phyloP scores from a whole-genome alignment of 2,888 invertebrate species.

The Macaria notata region DNA sequence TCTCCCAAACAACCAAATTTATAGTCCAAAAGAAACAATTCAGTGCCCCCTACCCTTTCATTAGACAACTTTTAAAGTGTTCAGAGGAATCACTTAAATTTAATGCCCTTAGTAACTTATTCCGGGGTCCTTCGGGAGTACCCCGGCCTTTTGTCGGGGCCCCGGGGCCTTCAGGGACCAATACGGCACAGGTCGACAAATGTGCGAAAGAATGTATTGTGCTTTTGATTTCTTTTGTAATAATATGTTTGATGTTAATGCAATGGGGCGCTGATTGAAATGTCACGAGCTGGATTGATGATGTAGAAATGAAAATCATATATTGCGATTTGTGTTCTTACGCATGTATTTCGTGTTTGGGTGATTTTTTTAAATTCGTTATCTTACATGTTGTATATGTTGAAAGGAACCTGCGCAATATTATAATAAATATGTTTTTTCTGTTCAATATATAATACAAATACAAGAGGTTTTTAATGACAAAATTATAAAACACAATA shows the following conservation, averaged over 20 bases:
- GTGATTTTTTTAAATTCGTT: too few species aligned
- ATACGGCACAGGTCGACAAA: conserved; percentile 32
- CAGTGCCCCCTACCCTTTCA: conserved; percentile 25
- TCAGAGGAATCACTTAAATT: conserved; percentile 73
- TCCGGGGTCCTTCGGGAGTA: conserved; percentile 45
- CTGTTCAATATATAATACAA: too few species aligned
- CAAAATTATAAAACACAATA: too few species aligned
- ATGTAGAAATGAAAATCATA: conserved; percentile 9
- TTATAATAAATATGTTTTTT: too few species aligned
- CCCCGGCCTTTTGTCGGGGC: conserved; percentile 56
- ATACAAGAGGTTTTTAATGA: too few species aligned
- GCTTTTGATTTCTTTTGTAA: conserved; percentile 23
- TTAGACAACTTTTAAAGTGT: conserved; percentile 61
- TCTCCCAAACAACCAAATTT: conserved; percentile 13
- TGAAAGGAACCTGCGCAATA: too few species aligned
- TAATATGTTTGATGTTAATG: conserved; percentile 21
- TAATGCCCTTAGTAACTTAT: conserved; percentile 71
- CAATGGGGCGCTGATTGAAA: conserved; percentile 28
- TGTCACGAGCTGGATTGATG: conserved; percentile 27
- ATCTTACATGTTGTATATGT: too few species aligned
- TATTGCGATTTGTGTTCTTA: too few species aligned
- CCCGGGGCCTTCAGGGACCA: conserved; percentile 40
- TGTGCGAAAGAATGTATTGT: conserved; percentile 34
- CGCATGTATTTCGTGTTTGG: too few species aligned
- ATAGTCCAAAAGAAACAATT: conserved; percentile 27